phyloP scores from a whole-genome alignment of 2,113 vertebrate genomes.

The Mirza zaza region DNA sequence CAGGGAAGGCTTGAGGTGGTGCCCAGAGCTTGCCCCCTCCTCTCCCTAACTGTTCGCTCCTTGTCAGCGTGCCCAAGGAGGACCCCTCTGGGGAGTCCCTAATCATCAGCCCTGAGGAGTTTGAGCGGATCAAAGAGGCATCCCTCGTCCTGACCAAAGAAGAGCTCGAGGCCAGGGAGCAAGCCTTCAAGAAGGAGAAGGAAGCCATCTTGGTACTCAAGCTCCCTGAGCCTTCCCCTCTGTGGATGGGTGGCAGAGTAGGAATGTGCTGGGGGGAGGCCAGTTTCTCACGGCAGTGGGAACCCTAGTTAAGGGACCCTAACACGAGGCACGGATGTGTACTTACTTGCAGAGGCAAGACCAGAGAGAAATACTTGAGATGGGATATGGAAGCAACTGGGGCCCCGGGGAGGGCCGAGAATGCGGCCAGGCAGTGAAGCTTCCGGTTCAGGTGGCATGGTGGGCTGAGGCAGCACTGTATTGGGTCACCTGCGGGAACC shows the following conservation, averaged over 20 bases:
- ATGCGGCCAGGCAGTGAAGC: not conserved
- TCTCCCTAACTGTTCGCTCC: not conserved
- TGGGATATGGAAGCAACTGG: not conserved
- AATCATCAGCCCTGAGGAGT: slow-evolving; percentile 84
- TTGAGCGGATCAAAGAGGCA: slow-evolving; percentile 83
- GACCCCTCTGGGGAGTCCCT: slow-evolving; percentile 85
- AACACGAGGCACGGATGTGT: not conserved
- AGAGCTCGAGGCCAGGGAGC: slow-evolving; percentile 78
- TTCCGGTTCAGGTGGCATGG: not conserved
- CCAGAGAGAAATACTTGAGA: not conserved
- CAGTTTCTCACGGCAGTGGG: not conserved
- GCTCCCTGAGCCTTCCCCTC: not conserved
- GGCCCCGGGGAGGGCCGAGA: not conserved
- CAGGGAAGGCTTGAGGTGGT: not conserved
- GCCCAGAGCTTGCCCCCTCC: not conserved
- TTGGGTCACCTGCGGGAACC: not conserved
- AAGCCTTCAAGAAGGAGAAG: slow-evolving; percentile 80
- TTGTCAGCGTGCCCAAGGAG: slow-evolving; percentile 84
- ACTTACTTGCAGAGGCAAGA: not conserved
- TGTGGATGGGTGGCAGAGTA: not conserved
- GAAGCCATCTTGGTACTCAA: slow-evolving; percentile 80
- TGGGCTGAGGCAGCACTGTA: not conserved
- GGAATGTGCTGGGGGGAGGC: not conserved
- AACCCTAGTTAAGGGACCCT: not conserved
- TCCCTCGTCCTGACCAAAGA: slow-evolving; percentile 81